A percentile compares a stretch with the other conserved stretches of the same genome.
phyloP scores from a whole-genome alignment of 2,113 vertebrate species.

The Mustelus asterias region DNA sequence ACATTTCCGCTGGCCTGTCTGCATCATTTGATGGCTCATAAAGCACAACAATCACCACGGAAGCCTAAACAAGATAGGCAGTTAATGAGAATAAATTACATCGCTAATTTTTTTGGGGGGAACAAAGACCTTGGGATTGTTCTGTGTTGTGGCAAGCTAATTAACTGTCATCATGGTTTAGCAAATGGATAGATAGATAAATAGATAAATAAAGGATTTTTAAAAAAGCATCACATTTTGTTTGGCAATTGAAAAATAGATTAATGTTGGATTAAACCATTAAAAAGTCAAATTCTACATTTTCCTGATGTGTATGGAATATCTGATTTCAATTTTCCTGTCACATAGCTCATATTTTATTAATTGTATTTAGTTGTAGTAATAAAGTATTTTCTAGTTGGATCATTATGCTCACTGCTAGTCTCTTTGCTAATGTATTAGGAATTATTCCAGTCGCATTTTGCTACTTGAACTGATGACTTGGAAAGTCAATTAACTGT shows the following conservation, averaged over 20 bases:
- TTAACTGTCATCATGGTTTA: constrained; percentile 53
- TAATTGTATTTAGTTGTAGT: constrained; percentile 16
- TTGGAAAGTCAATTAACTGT: not conserved
- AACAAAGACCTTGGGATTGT: constrained; percentile 45
- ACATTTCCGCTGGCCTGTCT: not conserved
- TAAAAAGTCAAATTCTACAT: constrained; percentile 21
- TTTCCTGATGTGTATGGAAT: constrained; percentile 5
- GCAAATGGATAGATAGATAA: constrained; percentile 47
- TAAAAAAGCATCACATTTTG: not conserved
- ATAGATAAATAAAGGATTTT: not conserved
- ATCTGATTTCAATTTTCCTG: constrained; percentile 10
- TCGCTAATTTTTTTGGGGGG: constrained; percentile 42
- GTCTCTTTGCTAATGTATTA: constrained; percentile 2
- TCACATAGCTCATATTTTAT: constrained; percentile 13
- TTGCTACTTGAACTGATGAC: constrained; percentile 21
- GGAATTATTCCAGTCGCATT: constrained; percentile 2
- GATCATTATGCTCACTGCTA: not conserved
- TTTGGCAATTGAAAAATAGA: not conserved
- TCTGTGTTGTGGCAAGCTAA: constrained; percentile 45
- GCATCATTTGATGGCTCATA: constrained; percentile 10
- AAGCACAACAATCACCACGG: constrained; percentile 4
- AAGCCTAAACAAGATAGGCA: constrained; percentile 38
- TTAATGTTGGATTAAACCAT: not conserved
- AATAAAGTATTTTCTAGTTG: constrained; percentile 28
- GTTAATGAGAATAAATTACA: constrained; percentile 51